A percentile compares a stretch with the other conserved stretches of the same genome.
phyloP scores from a whole-genome alignment of 2,888 invertebrate genomes.

The Meteorus cinctellus region DNA sequence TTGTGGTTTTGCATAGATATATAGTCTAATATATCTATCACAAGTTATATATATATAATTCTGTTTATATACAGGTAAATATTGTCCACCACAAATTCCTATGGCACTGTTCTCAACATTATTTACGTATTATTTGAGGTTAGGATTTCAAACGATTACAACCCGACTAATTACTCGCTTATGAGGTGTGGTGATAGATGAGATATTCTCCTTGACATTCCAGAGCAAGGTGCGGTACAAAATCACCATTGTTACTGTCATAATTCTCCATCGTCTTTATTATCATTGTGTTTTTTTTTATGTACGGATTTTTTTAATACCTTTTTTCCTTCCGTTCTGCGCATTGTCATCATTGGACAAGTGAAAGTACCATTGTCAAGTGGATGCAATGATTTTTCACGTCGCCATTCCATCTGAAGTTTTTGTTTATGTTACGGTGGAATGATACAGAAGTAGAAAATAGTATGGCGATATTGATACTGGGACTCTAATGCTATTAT shows the following conservation, averaged over 20 bases:
- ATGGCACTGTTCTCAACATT: neutral
- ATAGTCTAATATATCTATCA: neutral
- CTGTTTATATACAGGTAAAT: too few species aligned
- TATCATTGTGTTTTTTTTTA: slow-evolving; percentile 23
- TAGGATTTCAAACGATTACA: neutral
- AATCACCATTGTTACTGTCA: slow-evolving; percentile 46
- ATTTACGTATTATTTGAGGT: neutral
- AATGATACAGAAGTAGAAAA: slow-evolving; percentile 51
- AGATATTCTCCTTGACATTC: slow-evolving; percentile 51
- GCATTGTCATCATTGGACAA: slow-evolving; percentile 30
- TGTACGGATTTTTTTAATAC: slow-evolving; percentile 9
- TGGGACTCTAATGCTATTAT: neutral
- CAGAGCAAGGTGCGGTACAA: slow-evolving; percentile 56
- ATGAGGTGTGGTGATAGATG: neutral
- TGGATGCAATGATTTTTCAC: slow-evolving; percentile 15
- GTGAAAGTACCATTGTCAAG: slow-evolving; percentile 23
- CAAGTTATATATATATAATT: neutral
- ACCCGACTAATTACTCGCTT: neutral
- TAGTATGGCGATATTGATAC: neutral
- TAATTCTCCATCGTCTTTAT: slow-evolving; percentile 5
- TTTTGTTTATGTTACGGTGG: slow-evolving; percentile 48
- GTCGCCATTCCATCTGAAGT: neutral
- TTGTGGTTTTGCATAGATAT: neutral
- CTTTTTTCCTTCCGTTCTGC: neutral
- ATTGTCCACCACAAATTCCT: neutral